Percentiles rank a stretch among this genome's conserved stretches.
Conservation (phyloP, 30 jellyfish, hydroid and myxozoan species). For the Catostylus mosaicus region DNA sequence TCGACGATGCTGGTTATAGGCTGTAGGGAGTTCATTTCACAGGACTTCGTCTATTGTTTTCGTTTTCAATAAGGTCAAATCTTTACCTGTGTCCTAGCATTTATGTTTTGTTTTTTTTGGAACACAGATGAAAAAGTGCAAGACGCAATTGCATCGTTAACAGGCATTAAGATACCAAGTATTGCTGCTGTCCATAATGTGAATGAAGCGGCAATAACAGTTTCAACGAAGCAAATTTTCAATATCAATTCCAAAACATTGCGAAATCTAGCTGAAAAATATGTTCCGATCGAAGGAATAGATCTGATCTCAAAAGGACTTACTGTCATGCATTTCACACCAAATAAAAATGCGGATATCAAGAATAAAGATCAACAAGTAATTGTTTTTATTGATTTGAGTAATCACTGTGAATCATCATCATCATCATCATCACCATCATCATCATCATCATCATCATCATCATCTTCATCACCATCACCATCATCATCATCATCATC, state of each 20-base stretch:
- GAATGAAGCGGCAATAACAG: conserved; percentile 37
- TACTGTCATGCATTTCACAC: conserved; percentile 14
- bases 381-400: neutral
- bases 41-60: too few species aligned
- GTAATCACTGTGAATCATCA: neutral
- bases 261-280: conserved; percentile 4
- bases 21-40: too few species aligned
- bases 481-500: neutral
- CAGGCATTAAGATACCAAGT: conserved; percentile 26
- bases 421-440: neutral
- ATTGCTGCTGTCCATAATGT: conserved; percentile 12
- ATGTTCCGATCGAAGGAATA: conserved; percentile 40
- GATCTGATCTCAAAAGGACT: conserved; percentile 38
- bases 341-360: conserved; percentile 39
- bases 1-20: too few species aligned
- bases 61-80: too few species aligned
- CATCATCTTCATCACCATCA: neutral
- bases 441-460: neutral
- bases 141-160: conserved; percentile 22
- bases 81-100: too few species aligned
- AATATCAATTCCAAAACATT: conserved; percentile 27
- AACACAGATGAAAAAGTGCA: conserved; percentile 20
- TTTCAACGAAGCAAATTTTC: conserved; percentile 27
- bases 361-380: conserved; percentile 16
- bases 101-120: neutral